These are phyloP conservation scores for Catagonus wagneri DNA, from an alignment of 2,113 vertebrate species.

Conservation along the genomic window DNA sequence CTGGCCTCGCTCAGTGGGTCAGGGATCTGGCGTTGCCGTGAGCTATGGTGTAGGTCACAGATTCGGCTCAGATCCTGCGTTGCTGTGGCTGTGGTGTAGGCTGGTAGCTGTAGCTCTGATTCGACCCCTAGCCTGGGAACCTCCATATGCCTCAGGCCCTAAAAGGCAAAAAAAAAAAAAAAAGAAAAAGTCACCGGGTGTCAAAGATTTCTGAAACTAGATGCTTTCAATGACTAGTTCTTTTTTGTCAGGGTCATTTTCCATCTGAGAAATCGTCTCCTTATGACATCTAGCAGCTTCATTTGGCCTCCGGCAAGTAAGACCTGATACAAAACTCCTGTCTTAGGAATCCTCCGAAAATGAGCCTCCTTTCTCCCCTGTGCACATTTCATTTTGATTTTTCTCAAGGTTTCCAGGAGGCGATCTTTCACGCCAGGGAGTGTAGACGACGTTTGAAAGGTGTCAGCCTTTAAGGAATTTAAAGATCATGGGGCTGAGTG, in stretches of 20 bases:
- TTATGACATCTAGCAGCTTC: neutral
- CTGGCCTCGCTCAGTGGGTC: too few species aligned
- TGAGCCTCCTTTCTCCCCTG: neutral
- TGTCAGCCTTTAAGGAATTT: neutral
- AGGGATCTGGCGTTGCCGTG: too few species aligned
- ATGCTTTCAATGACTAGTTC: neutral
- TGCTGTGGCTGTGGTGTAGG: too few species aligned
- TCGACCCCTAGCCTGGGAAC: too few species aligned
- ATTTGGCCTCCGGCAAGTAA: neutral
- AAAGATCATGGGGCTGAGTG: neutral
- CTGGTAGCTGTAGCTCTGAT: too few species aligned
- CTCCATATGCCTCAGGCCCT: too few species aligned
- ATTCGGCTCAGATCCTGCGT: too few species aligned
- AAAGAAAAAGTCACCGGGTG: neutral
- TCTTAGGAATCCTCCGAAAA: slow-evolving; percentile 17
- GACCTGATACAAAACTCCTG: neutral
- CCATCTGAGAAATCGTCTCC: neutral
- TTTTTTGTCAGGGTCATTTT: neutral
- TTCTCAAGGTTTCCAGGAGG: neutral
- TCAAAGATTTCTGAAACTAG: neutral
- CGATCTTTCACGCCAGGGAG: neutral
- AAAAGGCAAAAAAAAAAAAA: too few species aligned
- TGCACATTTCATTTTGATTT: neutral
- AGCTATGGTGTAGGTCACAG: too few species aligned
- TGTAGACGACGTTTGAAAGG: slow-evolving; percentile 23